These are phyloP conservation scores for Pitangus sulphuratus DNA, from an alignment of 2,797 vertebrate species.

Conservation along the genomic window DNA sequence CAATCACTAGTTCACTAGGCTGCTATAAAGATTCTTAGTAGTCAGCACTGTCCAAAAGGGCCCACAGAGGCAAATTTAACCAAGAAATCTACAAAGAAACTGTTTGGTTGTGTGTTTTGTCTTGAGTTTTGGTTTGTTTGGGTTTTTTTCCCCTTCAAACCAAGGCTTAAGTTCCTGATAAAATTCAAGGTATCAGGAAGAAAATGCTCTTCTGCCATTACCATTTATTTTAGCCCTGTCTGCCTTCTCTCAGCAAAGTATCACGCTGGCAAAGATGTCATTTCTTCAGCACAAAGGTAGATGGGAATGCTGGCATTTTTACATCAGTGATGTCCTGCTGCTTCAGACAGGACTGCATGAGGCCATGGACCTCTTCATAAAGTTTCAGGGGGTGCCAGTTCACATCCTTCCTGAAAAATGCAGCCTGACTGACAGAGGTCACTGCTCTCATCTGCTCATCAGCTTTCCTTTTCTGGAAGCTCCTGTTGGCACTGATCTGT, in stretches of 20 bases:
- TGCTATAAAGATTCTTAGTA: not conserved
- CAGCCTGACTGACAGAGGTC: not conserved
- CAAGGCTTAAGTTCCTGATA: not conserved
- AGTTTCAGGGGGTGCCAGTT: not conserved
- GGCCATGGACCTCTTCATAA: not conserved
- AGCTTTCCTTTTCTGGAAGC: not conserved
- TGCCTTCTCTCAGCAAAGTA: not conserved
- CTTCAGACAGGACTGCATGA: not conserved
- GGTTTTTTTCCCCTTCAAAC: not conserved
- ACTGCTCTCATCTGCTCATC: not conserved
- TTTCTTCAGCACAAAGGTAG: not conserved
- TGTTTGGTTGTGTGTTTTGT: not conserved
- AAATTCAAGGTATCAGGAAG: not conserved
- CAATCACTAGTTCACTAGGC: not conserved
- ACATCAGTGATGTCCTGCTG: not conserved
- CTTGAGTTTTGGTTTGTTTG: not conserved
- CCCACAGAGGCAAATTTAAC: not conserved
- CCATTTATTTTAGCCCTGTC: not conserved
- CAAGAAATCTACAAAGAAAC: not conserved
- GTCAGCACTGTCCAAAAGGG: not conserved
- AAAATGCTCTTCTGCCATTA: not conserved
- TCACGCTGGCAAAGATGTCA: not conserved
- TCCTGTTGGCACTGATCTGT: not conserved
- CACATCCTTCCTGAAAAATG: not conserved
- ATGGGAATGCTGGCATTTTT: not conserved